Evolutionary conservation across 2,113 vertebrate species (phyloP).

Genomic region (Menura novaehollandiae): DNA sequence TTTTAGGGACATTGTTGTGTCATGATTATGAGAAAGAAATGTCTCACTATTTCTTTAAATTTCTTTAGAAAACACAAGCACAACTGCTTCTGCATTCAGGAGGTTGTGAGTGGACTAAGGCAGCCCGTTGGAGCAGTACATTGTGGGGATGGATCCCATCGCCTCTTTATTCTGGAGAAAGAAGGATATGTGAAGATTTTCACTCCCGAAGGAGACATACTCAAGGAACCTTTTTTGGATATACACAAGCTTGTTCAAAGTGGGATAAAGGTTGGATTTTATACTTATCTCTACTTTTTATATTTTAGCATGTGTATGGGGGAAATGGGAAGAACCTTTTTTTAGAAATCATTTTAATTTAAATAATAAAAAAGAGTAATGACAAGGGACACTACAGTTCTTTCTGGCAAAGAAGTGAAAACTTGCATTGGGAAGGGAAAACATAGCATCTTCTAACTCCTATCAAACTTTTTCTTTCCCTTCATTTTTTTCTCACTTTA

Average conservation of each 20-base stretch:
- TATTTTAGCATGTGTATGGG: background rate
- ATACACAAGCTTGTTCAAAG: slow-evolving; percentile 98
- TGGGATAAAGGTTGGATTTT: slow-evolving; percentile 91
- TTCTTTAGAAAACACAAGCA: slow-evolving; percentile 95
- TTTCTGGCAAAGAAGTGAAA: background rate
- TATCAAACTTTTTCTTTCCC: background rate
- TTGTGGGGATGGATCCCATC: slow-evolving; percentile 91
- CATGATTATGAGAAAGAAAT: background rate
- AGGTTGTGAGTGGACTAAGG: slow-evolving; percentile 88
- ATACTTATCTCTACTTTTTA: slow-evolving; percentile 51
- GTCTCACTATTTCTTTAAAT: background rate
- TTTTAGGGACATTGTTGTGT: background rate
- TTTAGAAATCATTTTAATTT: background rate
- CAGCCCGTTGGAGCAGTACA: slow-evolving; percentile 89
- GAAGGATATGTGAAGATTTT: slow-evolving; percentile 95
- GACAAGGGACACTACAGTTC: background rate
- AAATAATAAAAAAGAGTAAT: background rate
- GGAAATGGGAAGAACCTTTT: background rate
- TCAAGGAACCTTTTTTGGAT: slow-evolving; percentile 96
- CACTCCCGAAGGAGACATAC: slow-evolving; percentile 84
- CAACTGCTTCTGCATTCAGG: slow-evolving; percentile 96
- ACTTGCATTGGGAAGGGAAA: background rate
- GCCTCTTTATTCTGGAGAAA: slow-evolving; percentile 95
- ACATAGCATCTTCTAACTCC: background rate
- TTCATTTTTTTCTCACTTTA: background rate